Evolutionary conservation across 2,888 invertebrate genomes (phyloP).

Genomic region (Hypena proboscidalis): DNA sequence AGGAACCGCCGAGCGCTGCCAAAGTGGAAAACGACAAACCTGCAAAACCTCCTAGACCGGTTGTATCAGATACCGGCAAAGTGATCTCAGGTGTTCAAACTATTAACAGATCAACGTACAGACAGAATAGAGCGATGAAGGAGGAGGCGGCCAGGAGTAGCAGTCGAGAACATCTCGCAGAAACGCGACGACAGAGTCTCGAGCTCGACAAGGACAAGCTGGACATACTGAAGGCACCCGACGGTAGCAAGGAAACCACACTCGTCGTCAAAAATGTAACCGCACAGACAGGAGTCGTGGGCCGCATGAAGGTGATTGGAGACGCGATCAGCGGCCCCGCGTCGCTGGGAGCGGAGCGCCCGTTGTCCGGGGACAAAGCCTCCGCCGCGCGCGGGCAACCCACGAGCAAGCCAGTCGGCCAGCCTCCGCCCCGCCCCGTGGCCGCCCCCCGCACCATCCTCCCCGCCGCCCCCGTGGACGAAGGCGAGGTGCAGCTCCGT

Average conservation of each 20-base stretch:
- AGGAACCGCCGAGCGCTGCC: conserved; percentile 49
- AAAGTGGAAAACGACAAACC: conserved; percentile 79
- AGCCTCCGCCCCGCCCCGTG: conserved; percentile 66
- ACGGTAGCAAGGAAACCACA: conserved; percentile 57
- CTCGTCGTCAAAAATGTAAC: conserved; percentile 69
- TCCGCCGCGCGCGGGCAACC: conserved; percentile 41
- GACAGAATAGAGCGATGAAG: conserved; percentile 78
- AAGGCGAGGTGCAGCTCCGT: conserved; percentile 81
- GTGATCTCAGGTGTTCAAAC: conserved; percentile 85
- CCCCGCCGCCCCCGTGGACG: conserved; percentile 50
- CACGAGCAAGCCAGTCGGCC: conserved; percentile 45
- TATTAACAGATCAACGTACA: conserved; percentile 86
- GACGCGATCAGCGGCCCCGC: conserved; percentile 68
- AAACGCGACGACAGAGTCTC: conserved; percentile 82
- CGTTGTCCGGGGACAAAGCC: conserved; percentile 16
- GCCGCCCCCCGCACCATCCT: conserved; percentile 77
- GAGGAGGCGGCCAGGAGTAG: conserved; percentile 71
- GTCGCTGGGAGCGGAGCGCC: conserved; percentile 54
- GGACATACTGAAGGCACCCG: conserved; percentile 51
- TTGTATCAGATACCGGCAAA: conserved; percentile 78
- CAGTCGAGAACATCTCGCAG: conserved; percentile 74
- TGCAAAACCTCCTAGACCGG: conserved; percentile 88
- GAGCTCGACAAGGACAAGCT: conserved; percentile 82
- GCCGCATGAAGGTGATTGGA: conserved; percentile 71
- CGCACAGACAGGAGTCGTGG: conserved; percentile 75